phyloP scores from a whole-genome alignment of 2,888 invertebrate genomes.

The Trissonchulus latispiculum region DNA sequence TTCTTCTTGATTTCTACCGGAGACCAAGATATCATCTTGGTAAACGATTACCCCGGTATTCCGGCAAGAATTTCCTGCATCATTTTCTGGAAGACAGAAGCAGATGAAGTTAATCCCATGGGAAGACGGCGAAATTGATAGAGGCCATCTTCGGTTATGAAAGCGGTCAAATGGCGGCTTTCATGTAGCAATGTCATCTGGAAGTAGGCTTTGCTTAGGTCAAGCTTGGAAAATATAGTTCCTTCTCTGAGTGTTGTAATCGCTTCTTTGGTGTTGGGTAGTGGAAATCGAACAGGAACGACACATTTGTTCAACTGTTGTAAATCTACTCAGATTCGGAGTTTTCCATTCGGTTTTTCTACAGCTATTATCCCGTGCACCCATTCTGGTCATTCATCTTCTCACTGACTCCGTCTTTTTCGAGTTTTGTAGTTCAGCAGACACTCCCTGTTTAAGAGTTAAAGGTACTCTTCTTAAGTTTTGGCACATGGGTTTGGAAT shows the following conservation, averaged over 20 bases:
- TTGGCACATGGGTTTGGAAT: background rate
- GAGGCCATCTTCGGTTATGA: background rate
- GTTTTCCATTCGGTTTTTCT: background rate
- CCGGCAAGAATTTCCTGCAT: background rate
- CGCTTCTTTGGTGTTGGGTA: background rate
- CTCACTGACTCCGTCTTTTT: background rate
- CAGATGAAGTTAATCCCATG: background rate
- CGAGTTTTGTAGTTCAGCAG: background rate
- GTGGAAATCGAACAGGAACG: background rate
- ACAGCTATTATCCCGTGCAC: conserved; percentile 8
- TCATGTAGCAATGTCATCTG: background rate
- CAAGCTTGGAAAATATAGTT: background rate
- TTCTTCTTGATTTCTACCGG: background rate
- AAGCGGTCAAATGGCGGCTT: background rate
- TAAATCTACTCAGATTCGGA: background rate
- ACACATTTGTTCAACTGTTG: background rate
- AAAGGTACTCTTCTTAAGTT: background rate
- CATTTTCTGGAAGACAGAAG: background rate
- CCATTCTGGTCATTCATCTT: background rate
- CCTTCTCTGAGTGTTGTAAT: background rate
- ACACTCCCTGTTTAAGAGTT: background rate
- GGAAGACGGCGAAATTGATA: background rate
- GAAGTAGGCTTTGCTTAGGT: background rate
- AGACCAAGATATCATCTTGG: background rate
- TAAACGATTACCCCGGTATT: background rate